Conservation (phyloP, 2,113 vertebrate species). For the Leiothrix lutea region DNA sequence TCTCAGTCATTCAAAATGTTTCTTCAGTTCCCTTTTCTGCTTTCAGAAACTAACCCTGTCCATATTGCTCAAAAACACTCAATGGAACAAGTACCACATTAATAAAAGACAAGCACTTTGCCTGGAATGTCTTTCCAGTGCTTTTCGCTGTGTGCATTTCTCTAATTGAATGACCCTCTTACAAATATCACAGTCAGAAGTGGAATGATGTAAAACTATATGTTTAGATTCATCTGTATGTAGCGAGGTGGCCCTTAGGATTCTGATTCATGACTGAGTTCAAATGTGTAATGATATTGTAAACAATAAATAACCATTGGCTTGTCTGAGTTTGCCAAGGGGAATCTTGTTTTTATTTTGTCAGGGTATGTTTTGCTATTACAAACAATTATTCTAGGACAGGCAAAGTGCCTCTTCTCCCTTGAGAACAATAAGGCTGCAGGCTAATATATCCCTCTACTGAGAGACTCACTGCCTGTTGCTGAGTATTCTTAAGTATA, state of each 20-base stretch:
- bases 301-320: slow-evolving; percentile 2
- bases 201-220: background rate
- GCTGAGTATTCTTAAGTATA: background rate
- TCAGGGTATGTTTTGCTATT: slow-evolving; percentile 4
- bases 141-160: background rate
- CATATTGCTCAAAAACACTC: background rate
- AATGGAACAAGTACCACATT: background rate
- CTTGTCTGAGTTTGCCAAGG: background rate
- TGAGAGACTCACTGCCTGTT: background rate
- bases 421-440: background rate
- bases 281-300: background rate
- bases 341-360: slow-evolving; percentile 12
- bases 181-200: background rate
- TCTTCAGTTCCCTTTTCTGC: background rate
- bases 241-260: background rate
- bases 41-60: background rate
- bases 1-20: background rate
- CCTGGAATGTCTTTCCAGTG: background rate
- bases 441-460: background rate
- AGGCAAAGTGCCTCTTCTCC: background rate
- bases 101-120: background rate
- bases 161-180: background rate
- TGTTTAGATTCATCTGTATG: background rate
- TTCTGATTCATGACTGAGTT: background rate
- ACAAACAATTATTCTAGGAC: slow-evolving; percentile 15